Percentiles rank a stretch among this genome's conserved stretches.
These are phyloP conservation scores for Hyla sarda DNA, from an alignment of 2,113 vertebrate genomes.

Conservation along the genomic window DNA sequence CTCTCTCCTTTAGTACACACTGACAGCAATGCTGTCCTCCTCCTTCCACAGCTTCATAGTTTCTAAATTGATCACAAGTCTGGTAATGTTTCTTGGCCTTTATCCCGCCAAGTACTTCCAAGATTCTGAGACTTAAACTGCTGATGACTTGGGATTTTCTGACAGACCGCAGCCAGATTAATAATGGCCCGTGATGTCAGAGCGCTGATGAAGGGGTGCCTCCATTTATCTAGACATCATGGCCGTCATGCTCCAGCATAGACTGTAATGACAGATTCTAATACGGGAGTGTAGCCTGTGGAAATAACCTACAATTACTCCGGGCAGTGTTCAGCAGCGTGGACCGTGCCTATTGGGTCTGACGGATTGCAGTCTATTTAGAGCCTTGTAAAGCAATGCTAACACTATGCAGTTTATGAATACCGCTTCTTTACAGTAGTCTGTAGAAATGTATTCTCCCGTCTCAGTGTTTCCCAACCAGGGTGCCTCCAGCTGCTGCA, in stretches of 20 bases:
- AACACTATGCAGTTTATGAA: too few species aligned
- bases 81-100: constrained; percentile 30
- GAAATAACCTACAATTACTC: too few species aligned
- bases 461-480: too few species aligned
- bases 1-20: neutral
- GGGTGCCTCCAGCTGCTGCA: too few species aligned
- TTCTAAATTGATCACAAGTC: constrained; percentile 11
- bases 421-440: too few species aligned
- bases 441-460: too few species aligned
- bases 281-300: too few species aligned
- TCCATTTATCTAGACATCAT: neutral
- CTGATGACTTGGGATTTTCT: constrained; percentile 8
- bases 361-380: too few species aligned
- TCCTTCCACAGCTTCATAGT: neutral
- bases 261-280: neutral
- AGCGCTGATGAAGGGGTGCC: neutral
- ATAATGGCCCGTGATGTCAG: neutral
- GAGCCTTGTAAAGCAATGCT: too few species aligned
- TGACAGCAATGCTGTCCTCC: neutral
- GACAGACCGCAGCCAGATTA: neutral
- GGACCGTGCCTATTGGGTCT: too few species aligned
- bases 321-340: too few species aligned
- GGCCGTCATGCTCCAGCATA: neutral
- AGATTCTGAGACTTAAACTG: constrained; percentile 9
- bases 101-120: neutral